A percentile compares a stretch with the other conserved stretches of the same genome.
Conservation (phyloP, 2,113 vertebrate genomes). For the Cinclus mexicanus region DNA sequence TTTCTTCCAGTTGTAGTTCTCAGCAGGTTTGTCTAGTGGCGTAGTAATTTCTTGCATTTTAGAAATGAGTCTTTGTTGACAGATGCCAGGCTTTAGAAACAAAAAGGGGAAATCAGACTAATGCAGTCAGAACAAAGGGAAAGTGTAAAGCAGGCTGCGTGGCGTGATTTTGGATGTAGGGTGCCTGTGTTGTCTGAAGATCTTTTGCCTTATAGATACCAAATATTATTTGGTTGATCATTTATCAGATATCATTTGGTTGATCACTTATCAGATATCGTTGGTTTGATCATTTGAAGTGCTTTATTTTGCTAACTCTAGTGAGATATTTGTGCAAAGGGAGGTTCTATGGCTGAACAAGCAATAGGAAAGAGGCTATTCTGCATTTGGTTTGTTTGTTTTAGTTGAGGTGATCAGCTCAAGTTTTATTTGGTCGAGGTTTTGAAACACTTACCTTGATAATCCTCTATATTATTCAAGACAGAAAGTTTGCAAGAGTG, state of each 20-base stretch:
- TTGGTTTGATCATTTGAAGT: not conserved
- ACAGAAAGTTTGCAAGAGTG: not conserved
- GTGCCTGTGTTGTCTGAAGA: not conserved
- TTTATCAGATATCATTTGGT: too few relatives aligned
- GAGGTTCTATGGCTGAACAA: accelerated
- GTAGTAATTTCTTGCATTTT: not conserved
- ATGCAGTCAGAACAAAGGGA: not conserved
- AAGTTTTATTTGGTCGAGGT: not conserved
- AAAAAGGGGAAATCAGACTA: not conserved
- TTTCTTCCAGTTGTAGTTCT: not conserved
- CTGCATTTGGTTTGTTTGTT: not conserved
- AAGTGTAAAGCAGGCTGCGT: not conserved
- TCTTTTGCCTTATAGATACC: not conserved
- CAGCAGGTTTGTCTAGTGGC: not conserved
- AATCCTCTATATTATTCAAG: not conserved
- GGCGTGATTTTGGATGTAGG: not conserved
- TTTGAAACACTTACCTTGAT: not conserved
- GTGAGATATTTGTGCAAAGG: not conserved
- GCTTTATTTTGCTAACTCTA: not conserved
- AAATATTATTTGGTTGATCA: not conserved
- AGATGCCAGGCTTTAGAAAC: not conserved
- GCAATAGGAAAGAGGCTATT: not conserved
- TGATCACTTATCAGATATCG: too few relatives aligned
- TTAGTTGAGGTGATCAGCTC: not conserved
- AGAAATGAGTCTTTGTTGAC: not conserved